Evolutionary conservation across 1,140 invertebrate genomes (phyloP).

Genomic region (Drosophila lacertosa): DNA sequence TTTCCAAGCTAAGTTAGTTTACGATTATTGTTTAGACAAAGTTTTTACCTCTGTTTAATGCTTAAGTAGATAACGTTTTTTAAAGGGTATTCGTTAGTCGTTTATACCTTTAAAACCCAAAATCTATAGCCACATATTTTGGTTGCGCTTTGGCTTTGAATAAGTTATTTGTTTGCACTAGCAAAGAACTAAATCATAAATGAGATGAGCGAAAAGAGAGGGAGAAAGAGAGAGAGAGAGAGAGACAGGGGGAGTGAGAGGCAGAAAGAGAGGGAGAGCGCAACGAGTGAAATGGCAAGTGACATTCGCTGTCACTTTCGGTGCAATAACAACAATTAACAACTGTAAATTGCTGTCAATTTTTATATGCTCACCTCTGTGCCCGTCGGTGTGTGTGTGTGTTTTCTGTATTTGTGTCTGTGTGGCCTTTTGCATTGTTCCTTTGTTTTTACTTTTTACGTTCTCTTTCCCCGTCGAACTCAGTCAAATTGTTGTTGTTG

Average conservation of each 20-base stretch:
- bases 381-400: background rate
- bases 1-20: no score
- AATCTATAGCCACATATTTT: background rate
- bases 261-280: background rate
- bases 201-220: conserved; percentile 4
- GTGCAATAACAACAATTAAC: conserved; percentile 57
- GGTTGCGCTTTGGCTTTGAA: conserved; percentile 6
- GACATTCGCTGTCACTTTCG: conserved; percentile 27
- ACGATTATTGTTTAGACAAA: no score
- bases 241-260: no score
- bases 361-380: no score
- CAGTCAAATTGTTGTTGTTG: conserved; percentile 18
- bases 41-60: no score
- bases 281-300: conserved; percentile 23
- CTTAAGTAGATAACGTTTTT: background rate
- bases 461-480: conserved; percentile 1
- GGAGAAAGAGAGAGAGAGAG: background rate
- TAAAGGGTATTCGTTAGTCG: background rate
- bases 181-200: conserved; percentile 44
- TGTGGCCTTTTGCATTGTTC: conserved; percentile 18
- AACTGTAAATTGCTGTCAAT: conserved; percentile 64
- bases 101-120: background rate
- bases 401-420: background rate
- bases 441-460: conserved; percentile 3
- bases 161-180: conserved; percentile 60